Conservation (phyloP, 2,888 invertebrate species). For the Tanytarsus gracilentus region DNA sequence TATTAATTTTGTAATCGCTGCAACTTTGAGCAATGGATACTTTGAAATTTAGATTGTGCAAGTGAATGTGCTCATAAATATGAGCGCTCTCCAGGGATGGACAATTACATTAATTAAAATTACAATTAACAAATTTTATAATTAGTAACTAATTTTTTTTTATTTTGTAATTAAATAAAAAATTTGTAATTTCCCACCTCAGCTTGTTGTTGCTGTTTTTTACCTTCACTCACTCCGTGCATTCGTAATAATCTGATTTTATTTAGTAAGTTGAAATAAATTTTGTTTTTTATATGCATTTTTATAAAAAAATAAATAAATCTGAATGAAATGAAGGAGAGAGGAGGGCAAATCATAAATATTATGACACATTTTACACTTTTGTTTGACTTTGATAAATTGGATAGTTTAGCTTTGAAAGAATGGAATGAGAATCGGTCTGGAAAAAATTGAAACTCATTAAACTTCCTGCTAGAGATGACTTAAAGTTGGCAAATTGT, state of each 20-base stretch:
- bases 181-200: no score
- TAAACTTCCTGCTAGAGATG: constrained; percentile 19
- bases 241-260: no score
- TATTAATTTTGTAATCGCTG: constrained; percentile 5
- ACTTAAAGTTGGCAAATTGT: constrained; percentile 16
- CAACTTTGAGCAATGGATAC: constrained; percentile 2
- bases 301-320: not conserved
- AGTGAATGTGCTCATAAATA: not conserved
- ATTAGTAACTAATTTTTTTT: no score
- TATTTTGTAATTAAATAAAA: no score
- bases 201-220: no score
- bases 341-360: constrained; percentile 19
- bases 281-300: not conserved
- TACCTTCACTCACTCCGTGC: no score
- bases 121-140: no score
- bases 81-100: no score
- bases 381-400: constrained; percentile 7
- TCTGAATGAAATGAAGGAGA: not conserved
- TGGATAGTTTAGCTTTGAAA: not conserved
- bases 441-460: not conserved
- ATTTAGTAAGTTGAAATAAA: no score
- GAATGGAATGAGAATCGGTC: not conserved
- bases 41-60: constrained; percentile 2
- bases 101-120: no score
- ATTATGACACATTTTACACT: constrained; percentile 16